These are phyloP conservation scores for Ochlodes sylvanus DNA, from an alignment of 2,888 invertebrate genomes.

Conservation along the genomic window DNA sequence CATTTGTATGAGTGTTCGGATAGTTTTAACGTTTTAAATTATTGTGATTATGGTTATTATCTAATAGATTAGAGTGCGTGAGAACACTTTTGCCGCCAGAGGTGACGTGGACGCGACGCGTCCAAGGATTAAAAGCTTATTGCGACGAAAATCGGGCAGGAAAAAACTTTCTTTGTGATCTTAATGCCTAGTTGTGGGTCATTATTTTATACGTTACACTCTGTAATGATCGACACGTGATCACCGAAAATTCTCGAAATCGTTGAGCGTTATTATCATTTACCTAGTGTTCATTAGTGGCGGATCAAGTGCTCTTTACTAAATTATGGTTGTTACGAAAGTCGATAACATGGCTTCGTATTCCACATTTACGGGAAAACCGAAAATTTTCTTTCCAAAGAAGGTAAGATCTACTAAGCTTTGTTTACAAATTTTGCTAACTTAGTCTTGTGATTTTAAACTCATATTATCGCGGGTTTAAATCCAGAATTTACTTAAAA, in stretches of 20 bases:
- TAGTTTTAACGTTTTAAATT: constrained; percentile 57
- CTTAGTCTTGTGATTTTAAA: too few relatives aligned
- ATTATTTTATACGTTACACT: constrained; percentile 43
- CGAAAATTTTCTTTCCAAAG: constrained; percentile 82
- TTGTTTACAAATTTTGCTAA: constrained; percentile 18
- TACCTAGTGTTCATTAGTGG: constrained; percentile 67
- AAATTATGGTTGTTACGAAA: constrained; percentile 82
- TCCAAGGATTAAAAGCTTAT: constrained; percentile 75
- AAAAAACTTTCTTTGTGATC: constrained; percentile 71
- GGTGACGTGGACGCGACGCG: constrained; percentile 78
- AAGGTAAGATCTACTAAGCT: constrained; percentile 66
- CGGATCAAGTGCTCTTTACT: constrained; percentile 66
- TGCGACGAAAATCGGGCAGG: constrained; percentile 72
- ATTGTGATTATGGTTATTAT: constrained; percentile 52
- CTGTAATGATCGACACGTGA: constrained; percentile 60
- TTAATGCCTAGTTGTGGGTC: constrained; percentile 58
- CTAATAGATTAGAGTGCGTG: constrained; percentile 46
- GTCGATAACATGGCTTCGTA: constrained; percentile 83
- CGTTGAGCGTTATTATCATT: constrained; percentile 55
- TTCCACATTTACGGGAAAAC: constrained; percentile 81
- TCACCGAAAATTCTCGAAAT: constrained; percentile 77
- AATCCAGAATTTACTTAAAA: too few relatives aligned
- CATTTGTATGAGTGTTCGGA: constrained; percentile 69
- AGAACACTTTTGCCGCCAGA: constrained; percentile 57
- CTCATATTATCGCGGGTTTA: too few relatives aligned